These are phyloP conservation scores for Shargacucullia verbasci DNA, from an alignment of 2,888 invertebrate species.

Conservation along the genomic window DNA sequence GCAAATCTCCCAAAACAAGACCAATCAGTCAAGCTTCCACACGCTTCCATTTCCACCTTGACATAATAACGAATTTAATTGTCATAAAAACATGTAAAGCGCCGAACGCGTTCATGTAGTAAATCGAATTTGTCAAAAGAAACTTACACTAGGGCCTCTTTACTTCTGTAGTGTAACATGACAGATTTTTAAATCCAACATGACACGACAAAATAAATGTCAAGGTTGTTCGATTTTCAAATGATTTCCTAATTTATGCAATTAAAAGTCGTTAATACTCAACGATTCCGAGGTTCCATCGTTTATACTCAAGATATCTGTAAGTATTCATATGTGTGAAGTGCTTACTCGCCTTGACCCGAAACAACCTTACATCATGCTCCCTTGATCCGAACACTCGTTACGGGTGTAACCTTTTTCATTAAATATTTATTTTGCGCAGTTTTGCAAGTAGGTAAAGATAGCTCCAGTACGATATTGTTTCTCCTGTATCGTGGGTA, in stretches of 20 bases:
- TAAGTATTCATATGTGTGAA: slow-evolving; percentile 31
- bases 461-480: neutral
- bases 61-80: too few species aligned
- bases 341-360: slow-evolving; percentile 56
- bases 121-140: too few species aligned
- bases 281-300: slow-evolving; percentile 32
- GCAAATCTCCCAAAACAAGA: too few species aligned
- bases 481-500: too few species aligned
- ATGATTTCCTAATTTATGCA: slow-evolving; percentile 41
- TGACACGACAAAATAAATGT: slow-evolving; percentile 29
- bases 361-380: slow-evolving; percentile 28
- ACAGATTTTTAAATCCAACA: too few species aligned
- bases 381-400: slow-evolving; percentile 45
- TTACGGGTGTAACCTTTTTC: slow-evolving; percentile 41
- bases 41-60: too few species aligned
- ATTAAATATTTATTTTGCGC: slow-evolving; percentile 26
- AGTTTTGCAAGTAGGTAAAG: slow-evolving; percentile 5
- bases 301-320: slow-evolving; percentile 28
- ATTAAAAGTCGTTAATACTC: slow-evolving; percentile 39
- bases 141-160: too few species aligned
- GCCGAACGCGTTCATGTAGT: too few species aligned
- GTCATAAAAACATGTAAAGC: too few species aligned
- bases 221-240: slow-evolving; percentile 34
- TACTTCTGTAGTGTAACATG: too few species aligned
- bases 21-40: too few species aligned